Conservation (phyloP, 2,888 invertebrate genomes). For the Drosophila ochracea region DNA sequence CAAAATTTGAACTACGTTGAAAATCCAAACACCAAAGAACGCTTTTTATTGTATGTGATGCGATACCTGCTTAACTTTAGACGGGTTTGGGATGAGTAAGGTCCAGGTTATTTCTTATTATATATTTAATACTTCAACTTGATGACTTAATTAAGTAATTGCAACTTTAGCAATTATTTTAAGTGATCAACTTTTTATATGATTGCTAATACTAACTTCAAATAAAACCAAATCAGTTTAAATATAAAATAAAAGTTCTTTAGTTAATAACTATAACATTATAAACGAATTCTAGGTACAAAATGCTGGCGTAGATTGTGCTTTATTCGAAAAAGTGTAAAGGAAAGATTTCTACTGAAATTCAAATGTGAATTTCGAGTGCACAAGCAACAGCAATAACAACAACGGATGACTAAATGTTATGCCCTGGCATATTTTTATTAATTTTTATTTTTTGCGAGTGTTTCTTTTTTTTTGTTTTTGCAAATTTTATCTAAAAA, state of each 20-base stretch:
- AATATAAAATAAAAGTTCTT: background rate
- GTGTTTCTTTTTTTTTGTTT: constrained; percentile 5
- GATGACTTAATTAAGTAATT: background rate
- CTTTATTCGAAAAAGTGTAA: background rate
- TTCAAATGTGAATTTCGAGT: background rate
- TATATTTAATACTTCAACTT: background rate
- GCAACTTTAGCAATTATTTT: background rate
- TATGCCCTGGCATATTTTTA: background rate
- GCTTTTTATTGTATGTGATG: background rate
- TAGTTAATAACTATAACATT: background rate
- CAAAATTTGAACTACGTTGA: background rate
- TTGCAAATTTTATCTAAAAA: constrained; percentile 22
- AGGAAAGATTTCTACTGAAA: background rate
- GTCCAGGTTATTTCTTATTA: background rate
- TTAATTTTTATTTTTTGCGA: constrained; percentile 13
- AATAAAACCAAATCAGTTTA: background rate
- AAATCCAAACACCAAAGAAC: background rate
- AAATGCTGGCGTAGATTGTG: background rate
- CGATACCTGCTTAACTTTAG: background rate
- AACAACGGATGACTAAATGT: background rate
- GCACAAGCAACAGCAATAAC: constrained; percentile 16
- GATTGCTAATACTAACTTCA: background rate
- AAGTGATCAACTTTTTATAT: background rate
- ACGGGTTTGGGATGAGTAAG: background rate
- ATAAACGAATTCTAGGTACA: background rate